Base-by-base conservation (phyloP, 2,797 vertebrate species). In the Leucoraja ocellata region DNA sequence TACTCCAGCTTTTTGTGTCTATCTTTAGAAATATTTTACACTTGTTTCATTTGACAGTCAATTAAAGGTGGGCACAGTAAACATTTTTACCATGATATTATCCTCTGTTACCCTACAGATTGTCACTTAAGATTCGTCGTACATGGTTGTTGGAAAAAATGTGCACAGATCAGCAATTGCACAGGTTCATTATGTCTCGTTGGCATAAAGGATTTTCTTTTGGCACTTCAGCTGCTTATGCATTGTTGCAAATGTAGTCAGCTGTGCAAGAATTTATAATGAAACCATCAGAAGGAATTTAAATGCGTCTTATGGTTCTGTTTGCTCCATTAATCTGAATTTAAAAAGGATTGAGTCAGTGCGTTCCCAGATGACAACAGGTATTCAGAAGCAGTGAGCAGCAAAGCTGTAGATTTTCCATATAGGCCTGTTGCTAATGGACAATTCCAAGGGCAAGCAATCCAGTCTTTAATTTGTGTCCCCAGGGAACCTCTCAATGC, bases 241-340 rank as follows among this genome's bases (percentile, higher is more conserved):
- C 94, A 95, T 95, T 95, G 95, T 95, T 96, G 94, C 95, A 96
- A 96, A 96, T 95, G 93, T 95, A 93, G 95, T 96, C 94, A 95
- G 84, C 94, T 94, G 95, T 94, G 95, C 94, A 96, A 94, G 95
- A 96, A 95, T 95, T 94, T 93, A 93, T 95, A 95, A 95, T 95
- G 95, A 96, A 96, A 96, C 95, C 95, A 95, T 95, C 92, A 94
- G 94, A 95, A 94, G 94, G 94, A 96, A 96, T 95, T 95, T 95
- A 95, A 96, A 93, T 94, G 77, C 93, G 95, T 93, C 94, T 95
- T 95, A 94, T 94, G 95, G 92, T 94, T 95, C 93, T 95, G 93
- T 93, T 95, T 95, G 94, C 94, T 96, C 95, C 94, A 95, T 96
- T 96, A 96, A 96, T 96, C 93, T 93, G 94, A 95, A 94, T 95